Base-by-base conservation (phyloP, 1,140 invertebrate species). In the Oryctes rhinoceros region DNA sequence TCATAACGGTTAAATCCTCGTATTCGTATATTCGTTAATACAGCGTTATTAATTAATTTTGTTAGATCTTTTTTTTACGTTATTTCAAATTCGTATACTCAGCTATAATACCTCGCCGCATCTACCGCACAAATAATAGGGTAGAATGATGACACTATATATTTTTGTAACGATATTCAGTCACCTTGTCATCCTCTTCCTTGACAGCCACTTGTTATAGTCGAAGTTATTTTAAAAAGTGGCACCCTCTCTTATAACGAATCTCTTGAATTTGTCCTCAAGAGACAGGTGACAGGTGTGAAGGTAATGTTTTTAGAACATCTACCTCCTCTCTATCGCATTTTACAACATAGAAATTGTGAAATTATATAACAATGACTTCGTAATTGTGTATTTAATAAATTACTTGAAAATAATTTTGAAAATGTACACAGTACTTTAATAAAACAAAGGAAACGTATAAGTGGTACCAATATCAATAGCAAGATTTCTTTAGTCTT, bases 121-220 rank as follows among this genome's bases (percentile, higher is more conserved):
- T 53, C 11, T 15, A 53, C n/a, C n/a, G 11, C 18, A 67, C 65
- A 67, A 67, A 67, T 67, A 67, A 67, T 24, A 67, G 65, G 65
- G 65, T 35, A 18, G 10, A 13, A 18, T 18, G 30, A 67, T 67
- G 65, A 67, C 65, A 67, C 65, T 30, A 67, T 67, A 67, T 67
- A 67, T 67, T 67, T 67, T 67, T 67, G 10, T 67, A 67, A 67
- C 65, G 10, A 67, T 67, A 67, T 67, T 18, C 65, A 67, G 65
- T 35, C 65, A 67, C 20, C 65, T 67, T 67, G 65, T 67, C 65
- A 67, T 67, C 65, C 20, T 67, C 4, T 24, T 67, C 65, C 18
- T 67, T 67, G 65, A 67, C 65, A 35, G 20, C 65, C 65, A 67
- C 65, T 67, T 67, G 65, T 67, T 67, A 67, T 18, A 35, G 13